Percentiles rank a stretch among this genome's conserved stretches.
phyloP scores from a whole-genome alignment of 2,888 invertebrate species.

The Morpho helenor region DNA sequence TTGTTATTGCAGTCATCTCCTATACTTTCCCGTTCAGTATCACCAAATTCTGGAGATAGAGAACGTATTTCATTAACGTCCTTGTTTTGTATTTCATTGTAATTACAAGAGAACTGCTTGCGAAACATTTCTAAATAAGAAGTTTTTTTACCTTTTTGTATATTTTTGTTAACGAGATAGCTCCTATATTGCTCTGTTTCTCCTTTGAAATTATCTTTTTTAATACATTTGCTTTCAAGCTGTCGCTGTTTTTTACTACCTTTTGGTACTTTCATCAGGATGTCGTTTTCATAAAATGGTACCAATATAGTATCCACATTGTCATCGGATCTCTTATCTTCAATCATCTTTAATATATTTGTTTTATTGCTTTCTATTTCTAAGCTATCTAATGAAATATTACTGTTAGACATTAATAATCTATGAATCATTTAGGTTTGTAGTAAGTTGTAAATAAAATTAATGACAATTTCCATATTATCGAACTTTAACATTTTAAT shows the following conservation, averaged over 20 bases:
- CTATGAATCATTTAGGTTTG: conserved; percentile 45
- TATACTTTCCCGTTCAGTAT: conserved; percentile 65
- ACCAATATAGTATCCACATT: conserved; percentile 67
- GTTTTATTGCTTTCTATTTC: conserved; percentile 48
- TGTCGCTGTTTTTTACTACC: conserved; percentile 39
- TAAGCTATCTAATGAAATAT: conserved; percentile 63
- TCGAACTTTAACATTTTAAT: conserved; percentile 2
- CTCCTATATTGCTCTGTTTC: conserved; percentile 37
- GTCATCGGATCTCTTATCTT: conserved; percentile 36
- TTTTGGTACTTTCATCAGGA: conserved; percentile 63
- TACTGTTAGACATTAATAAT: conserved; percentile 48
- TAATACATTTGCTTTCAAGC: conserved; percentile 31
- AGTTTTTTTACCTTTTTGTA: conserved; percentile 37
- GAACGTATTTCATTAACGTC: conserved; percentile 54
- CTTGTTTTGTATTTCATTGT: conserved; percentile 24
- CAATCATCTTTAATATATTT: conserved; percentile 26
- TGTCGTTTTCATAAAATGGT: conserved; percentile 71
- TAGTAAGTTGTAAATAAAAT: conserved; percentile 6
- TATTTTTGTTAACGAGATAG: conserved; percentile 58
- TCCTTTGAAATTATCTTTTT: conserved; percentile 33
- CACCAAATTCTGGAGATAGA: conserved; percentile 63
- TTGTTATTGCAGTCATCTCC: conserved; percentile 40
- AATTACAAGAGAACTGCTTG: conserved; percentile 48
- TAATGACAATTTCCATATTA: conserved; percentile 27
- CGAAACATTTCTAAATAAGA: conserved; percentile 65